Evolutionary conservation across 2,797 vertebrate genomes (phyloP).

Genomic region (Sebastes melanostomus): DNA sequence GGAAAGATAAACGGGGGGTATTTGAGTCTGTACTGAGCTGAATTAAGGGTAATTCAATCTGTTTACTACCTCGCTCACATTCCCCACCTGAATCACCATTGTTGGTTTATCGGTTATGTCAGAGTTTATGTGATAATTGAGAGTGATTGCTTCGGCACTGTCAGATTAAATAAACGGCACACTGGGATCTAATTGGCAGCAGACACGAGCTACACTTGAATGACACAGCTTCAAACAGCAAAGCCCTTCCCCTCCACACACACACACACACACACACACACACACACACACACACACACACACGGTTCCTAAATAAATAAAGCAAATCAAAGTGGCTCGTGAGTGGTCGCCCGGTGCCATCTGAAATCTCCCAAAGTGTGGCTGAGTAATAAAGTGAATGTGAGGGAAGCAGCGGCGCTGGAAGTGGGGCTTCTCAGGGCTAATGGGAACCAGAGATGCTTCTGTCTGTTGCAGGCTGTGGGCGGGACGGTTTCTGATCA

Average conservation of each 20-base stretch:
- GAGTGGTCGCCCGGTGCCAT: conserved; percentile 78
- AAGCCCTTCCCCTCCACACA: conserved; percentile 30
- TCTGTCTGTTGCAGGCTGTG: conserved; percentile 77
- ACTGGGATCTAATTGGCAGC: conserved; percentile 79
- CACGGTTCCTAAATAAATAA: conserved; percentile 78
- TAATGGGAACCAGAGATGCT: conserved; percentile 85
- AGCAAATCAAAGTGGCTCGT: conserved; percentile 77
- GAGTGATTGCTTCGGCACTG: conserved; percentile 74
- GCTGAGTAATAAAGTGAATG: conserved; percentile 85
- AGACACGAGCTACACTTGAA: conserved; percentile 71
- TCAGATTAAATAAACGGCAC: conserved; percentile 82
- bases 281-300: background rate
- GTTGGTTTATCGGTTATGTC: conserved; percentile 78
- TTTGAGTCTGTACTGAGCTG: conserved; percentile 43
- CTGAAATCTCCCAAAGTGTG: conserved; percentile 81
- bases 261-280: conserved; percentile 13
- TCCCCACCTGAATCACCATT: conserved; percentile 33
- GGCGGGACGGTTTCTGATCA: conserved; percentile 70
- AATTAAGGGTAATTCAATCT: conserved; percentile 54
- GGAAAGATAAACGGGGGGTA: conserved; percentile 46
- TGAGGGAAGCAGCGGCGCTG: conserved; percentile 74
- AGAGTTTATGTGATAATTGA: conserved; percentile 78
- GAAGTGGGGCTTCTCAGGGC: conserved; percentile 73
- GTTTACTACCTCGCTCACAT: conserved; percentile 55
- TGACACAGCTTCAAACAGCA: conserved; percentile 68